Conservation (phyloP, 2,888 invertebrate species). For the Troglohyphantes excavatus region DNA sequence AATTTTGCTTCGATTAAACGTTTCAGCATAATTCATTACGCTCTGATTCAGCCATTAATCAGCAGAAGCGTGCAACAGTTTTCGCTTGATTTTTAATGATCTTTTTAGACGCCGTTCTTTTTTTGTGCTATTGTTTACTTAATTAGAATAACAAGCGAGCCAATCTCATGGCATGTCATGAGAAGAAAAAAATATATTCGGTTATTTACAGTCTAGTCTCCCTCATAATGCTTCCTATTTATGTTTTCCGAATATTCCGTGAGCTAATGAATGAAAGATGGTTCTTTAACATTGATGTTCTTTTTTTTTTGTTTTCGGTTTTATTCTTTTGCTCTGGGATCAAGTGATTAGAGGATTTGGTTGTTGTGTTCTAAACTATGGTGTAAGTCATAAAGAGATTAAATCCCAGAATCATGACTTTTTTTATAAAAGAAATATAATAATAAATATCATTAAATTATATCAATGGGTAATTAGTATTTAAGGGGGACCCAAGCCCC, state of each 20-base stretch:
- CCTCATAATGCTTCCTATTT: constrained; percentile 46
- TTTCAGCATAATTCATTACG: constrained; percentile 47
- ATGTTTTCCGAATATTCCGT: constrained; percentile 2
- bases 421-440: too few relatives aligned
- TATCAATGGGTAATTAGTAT: too few relatives aligned
- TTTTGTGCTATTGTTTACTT: constrained; percentile 37
- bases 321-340: neutral
- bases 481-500: too few relatives aligned
- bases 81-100: constrained; percentile 55
- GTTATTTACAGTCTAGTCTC: constrained; percentile 43
- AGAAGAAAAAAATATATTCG: constrained; percentile 11
- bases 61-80: constrained; percentile 49
- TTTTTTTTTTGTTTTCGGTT: neutral
- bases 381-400: too few relatives aligned
- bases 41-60: constrained; percentile 33
- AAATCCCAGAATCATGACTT: too few relatives aligned
- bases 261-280: constrained; percentile 56
- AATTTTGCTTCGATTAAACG: constrained; percentile 64
- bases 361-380: neutral
- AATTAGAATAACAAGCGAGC: constrained; percentile 54
- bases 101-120: constrained; percentile 24
- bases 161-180: constrained; percentile 6
- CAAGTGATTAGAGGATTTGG: constrained; percentile 4
- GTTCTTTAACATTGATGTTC: constrained; percentile 1
- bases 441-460: too few relatives aligned